A percentile compares a stretch with the other conserved stretches of the same genome.
Conservation (phyloP, 2,797 vertebrate genomes). For the Acipenser oxyrinchus region DNA sequence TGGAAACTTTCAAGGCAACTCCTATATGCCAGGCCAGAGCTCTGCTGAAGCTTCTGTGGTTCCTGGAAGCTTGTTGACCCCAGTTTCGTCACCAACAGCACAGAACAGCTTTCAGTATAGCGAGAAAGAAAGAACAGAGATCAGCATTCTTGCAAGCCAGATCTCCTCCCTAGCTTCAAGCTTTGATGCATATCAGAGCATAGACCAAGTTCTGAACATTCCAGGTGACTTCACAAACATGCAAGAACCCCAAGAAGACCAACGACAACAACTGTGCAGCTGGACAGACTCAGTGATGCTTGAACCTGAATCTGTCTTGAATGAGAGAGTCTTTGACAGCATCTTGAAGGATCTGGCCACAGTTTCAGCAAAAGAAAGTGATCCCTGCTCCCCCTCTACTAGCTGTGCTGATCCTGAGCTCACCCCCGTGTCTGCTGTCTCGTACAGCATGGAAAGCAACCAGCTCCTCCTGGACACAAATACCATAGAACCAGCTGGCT, state of each 20-base stretch:
- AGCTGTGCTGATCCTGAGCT: constrained; percentile 6
- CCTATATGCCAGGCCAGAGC: constrained; percentile 26
- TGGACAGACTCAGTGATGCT: constrained; percentile 25
- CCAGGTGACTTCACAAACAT: too few species aligned
- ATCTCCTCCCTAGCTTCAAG: constrained; percentile 69
- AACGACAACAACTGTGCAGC: neutral
- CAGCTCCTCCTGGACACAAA: constrained; percentile 12
- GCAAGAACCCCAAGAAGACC: too few species aligned
- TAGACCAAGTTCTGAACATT: too few species aligned
- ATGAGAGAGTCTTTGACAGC: constrained; percentile 44
- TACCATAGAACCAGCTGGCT: neutral
- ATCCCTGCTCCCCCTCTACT: neutral
- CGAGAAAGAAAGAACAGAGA: constrained; percentile 51
- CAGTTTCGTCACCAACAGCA: constrained; percentile 31
- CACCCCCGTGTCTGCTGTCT: neutral
- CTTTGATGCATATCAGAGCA: constrained; percentile 44
- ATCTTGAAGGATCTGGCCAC: constrained; percentile 48
- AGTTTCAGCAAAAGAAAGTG: constrained; percentile 17
- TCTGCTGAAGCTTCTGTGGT: constrained; percentile 21
- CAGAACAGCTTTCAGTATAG: constrained; percentile 32
- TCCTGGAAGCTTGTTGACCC: constrained; percentile 27
- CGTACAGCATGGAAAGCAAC: neutral
- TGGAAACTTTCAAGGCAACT: constrained; percentile 25
- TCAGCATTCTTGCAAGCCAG: constrained; percentile 65
- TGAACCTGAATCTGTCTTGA: constrained; percentile 30